These are phyloP conservation scores for Alviniconcha marisindica DNA, from an alignment of 1,140 invertebrate species.

Conservation along the genomic window DNA sequence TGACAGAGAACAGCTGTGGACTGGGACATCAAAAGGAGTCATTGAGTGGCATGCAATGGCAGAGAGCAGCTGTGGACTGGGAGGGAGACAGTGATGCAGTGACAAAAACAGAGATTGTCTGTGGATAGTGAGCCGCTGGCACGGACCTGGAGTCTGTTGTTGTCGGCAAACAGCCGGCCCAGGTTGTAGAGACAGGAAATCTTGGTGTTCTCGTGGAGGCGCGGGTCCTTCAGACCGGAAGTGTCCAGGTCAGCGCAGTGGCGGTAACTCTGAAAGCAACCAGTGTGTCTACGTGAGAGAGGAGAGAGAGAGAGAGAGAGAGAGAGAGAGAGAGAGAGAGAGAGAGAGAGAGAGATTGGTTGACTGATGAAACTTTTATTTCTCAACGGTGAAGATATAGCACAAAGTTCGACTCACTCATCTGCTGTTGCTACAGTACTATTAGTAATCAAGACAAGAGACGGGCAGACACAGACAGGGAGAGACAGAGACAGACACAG, in stretches of 20 bases:
- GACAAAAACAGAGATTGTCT: too few species aligned
- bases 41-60: too few species aligned
- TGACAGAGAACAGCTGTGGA: too few species aligned
- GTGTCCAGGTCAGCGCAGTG: conserved; percentile 91
- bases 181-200: conserved; percentile 94
- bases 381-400: neutral
- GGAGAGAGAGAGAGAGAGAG: neutral
- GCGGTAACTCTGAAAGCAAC: conserved; percentile 80
- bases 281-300: neutral
- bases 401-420: too few species aligned
- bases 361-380: neutral
- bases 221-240: conserved; percentile 90
- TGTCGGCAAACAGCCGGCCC: conserved; percentile 91
- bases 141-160: conserved; percentile 82
- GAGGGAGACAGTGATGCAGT: too few species aligned
- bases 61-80: too few species aligned
- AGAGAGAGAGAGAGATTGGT: neutral
- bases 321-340: neutral
- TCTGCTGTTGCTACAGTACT: too few species aligned
- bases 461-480: neutral
- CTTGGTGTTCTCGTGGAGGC: conserved; percentile 91
- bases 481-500: neutral
- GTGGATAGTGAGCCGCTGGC: too few species aligned
- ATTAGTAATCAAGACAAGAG: too few species aligned
- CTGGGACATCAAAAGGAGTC: too few species aligned